Evolutionary conservation across 2,113 vertebrate species (phyloP), one percentile per base, ranked within the genome.

Genomic region (Heterotilapia buettikoferi): DNA sequence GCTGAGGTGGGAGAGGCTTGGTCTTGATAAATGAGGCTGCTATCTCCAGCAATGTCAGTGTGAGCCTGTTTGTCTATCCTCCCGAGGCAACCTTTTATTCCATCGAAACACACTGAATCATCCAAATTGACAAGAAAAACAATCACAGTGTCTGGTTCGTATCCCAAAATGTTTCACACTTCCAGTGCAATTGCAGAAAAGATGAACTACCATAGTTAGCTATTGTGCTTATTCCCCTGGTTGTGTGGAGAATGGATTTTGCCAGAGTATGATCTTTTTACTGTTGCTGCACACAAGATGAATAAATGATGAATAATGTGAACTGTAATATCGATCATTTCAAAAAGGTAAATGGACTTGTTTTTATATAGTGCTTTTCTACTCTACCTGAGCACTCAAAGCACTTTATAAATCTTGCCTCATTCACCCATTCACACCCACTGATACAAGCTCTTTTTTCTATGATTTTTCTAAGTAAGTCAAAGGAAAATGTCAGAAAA

Each of bases 91-190:
- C 26, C 78, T 86, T 93, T 91, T 83, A 91, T 91, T 91, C 85
- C 24, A 79, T 83, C 86, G 50, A 86, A 91, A 85, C 82, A 83
- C 85, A 90, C 84, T 90, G 79, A 90, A 95, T 95, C 86, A 95
- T 85, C 73, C 79, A 86, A 90, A 89, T 57, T 91, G 91, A 90
- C 87, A 89, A 84, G 66, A 84, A 87, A 91, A 93, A 92, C 84
- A 91, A 88, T 91, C 84, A 85, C 56, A 50, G 57, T 50, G 52
- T 86, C 82, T 84, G 29, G 21, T 90, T 91, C 45, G 82, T 85
- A 85, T 91, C 79, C 19, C 13, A 81, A 86, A 88, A 87, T 59
- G 53, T 33, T 84, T 50, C 53, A 40, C 63, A 84, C 73, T 82
- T 92, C 63, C 50, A 84, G 43, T 79, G 26, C 71, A 91, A 89